These are phyloP conservation scores for Lepidotrigona ventralis DNA, from an alignment of 1,140 invertebrate genomes.

Conservation along the genomic window DNA sequence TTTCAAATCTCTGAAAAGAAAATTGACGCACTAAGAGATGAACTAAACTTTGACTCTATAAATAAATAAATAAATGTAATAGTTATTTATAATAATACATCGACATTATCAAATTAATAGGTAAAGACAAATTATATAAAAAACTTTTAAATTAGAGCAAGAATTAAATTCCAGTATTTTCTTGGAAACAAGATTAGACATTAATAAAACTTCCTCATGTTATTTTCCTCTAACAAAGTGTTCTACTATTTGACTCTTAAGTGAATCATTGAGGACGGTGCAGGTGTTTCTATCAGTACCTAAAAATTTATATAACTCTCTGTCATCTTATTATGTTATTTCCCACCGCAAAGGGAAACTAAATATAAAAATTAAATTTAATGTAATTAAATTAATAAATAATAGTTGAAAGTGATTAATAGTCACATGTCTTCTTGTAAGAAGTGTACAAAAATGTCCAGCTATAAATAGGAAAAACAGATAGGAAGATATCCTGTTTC, in stretches of 20 bases:
- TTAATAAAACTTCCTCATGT: background rate
- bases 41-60: background rate
- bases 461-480: background rate
- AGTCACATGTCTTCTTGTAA: too few relatives aligned
- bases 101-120: background rate
- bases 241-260: too few relatives aligned
- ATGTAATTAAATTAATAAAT: too few relatives aligned
- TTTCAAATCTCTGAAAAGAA: background rate
- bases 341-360: too few relatives aligned
- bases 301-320: too few relatives aligned
- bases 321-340: too few relatives aligned
- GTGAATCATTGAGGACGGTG: too few relatives aligned
- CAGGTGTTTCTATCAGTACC: too few relatives aligned
- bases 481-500: background rate
- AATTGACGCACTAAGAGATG: accelerated
- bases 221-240: background rate
- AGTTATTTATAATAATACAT: background rate
- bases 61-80: background rate
- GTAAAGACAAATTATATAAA: background rate
- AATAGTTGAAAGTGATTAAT: too few relatives aligned
- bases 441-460: too few relatives aligned
- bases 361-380: too few relatives aligned
- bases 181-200: background rate
- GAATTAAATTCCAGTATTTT: background rate
- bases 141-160: background rate